A percentile compares a stretch with the other conserved stretches of the same genome.
Evolutionary conservation across 2,888 invertebrate genomes (phyloP).

Genomic region (Xylota segnis): DNA sequence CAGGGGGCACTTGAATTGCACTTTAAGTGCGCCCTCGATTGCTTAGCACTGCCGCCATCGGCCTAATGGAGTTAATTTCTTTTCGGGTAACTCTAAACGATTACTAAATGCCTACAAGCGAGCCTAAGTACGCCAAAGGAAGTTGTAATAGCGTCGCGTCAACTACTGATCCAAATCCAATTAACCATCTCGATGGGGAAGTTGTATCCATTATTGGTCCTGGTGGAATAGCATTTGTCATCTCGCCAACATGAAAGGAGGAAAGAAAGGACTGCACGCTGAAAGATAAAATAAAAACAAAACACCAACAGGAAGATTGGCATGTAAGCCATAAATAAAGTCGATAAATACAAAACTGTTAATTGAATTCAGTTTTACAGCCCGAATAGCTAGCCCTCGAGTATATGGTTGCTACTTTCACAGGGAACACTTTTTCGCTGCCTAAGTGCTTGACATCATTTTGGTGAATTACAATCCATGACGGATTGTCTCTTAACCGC

Average conservation of each 20-base stretch:
- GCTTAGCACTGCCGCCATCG: conserved; percentile 33
- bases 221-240: conserved; percentile 68
- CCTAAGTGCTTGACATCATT: conserved; percentile 16
- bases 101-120: conserved; percentile 36
- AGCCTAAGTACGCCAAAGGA: conserved; percentile 45
- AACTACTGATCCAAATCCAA: conserved; percentile 71
- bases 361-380: conserved; percentile 1
- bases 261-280: not conserved
- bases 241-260: conserved; percentile 8
- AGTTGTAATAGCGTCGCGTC: conserved; percentile 61
- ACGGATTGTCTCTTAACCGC: conserved; percentile 20
- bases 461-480: conserved; percentile 14
- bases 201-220: conserved; percentile 69
- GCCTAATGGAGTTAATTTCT: conserved; percentile 72
- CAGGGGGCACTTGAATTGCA: conserved; percentile 48
- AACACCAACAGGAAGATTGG: conserved; percentile 6
- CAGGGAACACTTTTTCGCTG: not conserved
- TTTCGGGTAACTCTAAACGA: conserved; percentile 52
- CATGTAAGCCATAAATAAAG: conserved; percentile 30
- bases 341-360: conserved; percentile 9
- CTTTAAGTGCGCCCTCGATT: conserved; percentile 60
- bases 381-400: not conserved
- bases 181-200: conserved; percentile 67
- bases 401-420: not conserved
- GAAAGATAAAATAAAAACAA: not conserved